Evolutionary conservation across 2,888 invertebrate species (phyloP).

Genomic region (Latrodectus elegans): DNA sequence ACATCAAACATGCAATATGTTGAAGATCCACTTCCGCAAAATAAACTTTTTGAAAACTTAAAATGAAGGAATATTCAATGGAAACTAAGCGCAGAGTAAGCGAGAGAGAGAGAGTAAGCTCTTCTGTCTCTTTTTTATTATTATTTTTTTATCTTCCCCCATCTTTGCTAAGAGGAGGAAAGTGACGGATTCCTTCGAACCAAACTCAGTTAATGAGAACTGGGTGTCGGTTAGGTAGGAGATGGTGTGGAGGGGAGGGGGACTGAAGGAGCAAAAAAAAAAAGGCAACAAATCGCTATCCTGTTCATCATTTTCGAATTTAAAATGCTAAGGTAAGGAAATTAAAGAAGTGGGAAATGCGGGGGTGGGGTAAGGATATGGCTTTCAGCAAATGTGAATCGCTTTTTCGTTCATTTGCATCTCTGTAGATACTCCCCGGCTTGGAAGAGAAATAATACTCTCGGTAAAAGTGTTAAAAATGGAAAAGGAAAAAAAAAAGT

Average conservation of each 20-base stretch:
- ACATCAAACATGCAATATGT: constrained; percentile 42
- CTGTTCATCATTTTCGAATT: constrained; percentile 68
- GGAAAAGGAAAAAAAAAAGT: not conserved
- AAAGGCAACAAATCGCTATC: constrained; percentile 42
- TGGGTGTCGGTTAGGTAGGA: not conserved
- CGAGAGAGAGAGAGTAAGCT: not conserved
- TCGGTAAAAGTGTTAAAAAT: constrained; percentile 15
- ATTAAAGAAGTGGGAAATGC: constrained; percentile 44
- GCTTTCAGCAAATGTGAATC: constrained; percentile 12
- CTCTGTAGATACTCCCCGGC: constrained; percentile 27
- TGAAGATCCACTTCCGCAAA: constrained; percentile 24
- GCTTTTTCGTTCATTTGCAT: constrained; percentile 57
- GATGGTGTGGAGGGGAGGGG: constrained; percentile 16
- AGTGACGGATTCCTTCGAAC: constrained; percentile 21
- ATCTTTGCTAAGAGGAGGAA: not conserved
- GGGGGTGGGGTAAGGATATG: not conserved
- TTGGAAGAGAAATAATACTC: constrained; percentile 28
- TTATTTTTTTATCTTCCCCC: constrained; percentile 7
- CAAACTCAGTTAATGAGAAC: constrained; percentile 62
- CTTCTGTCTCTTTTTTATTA: constrained; percentile 42
- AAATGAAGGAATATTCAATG: constrained; percentile 64
- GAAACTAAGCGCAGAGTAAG: constrained; percentile 26
- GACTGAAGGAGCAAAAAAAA: constrained; percentile 16
- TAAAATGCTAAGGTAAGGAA: constrained; percentile 68
- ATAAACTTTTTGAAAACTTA: constrained; percentile 56